Base-by-base conservation (phyloP, 2,113 vertebrate genomes). In the Phaethornis superciliosus region DNA sequence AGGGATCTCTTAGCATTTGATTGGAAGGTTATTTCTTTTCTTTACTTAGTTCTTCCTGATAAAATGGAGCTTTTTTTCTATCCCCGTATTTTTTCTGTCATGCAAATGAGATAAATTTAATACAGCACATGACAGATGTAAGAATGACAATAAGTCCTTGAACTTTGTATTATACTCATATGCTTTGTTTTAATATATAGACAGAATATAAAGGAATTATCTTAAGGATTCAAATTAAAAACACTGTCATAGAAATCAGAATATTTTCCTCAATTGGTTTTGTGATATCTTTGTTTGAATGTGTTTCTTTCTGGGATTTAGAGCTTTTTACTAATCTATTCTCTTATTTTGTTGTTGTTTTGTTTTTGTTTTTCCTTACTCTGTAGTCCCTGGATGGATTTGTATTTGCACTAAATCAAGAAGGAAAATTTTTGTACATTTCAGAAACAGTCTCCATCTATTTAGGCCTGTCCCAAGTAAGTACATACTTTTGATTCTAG, bases 351-450 rank as follows among this genome's bases (percentile, higher is more conserved):
- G 52, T 55, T 54, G 27, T 27, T 55, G 88, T 70, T 90, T 91
- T 91, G 54, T 89, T 70, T 90, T 92, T 91, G 13, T 69, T 19
- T 19, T 6, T 2, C 4, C 77, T 95, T 95, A 80, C 70, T 94
- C 78, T 96, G 77, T 98, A 99, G 99, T 99, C 99, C 97, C 98
- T 99, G 98, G 99, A 99, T 98, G 99, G 99, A 97, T 99, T 99
- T 97, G 98, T 99, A 98, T 99, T 99, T 99, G 99, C 99, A 99
- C 98, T 99, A 99, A 99, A 99, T 98, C 99, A 99, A 98, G 99
- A 99, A 98, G 99, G 99, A 97, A 98, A 99, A 95, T 99, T 99
- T 98, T 98, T 99, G 92, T 99, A 99, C 98, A 99, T 99, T 98
- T 99, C 99, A 6, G 99, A 99, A 98, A 99, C 99, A 15, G 99